Conservation (phyloP, 2,888 invertebrate genomes). For the Drosophila borborema region DNA sequence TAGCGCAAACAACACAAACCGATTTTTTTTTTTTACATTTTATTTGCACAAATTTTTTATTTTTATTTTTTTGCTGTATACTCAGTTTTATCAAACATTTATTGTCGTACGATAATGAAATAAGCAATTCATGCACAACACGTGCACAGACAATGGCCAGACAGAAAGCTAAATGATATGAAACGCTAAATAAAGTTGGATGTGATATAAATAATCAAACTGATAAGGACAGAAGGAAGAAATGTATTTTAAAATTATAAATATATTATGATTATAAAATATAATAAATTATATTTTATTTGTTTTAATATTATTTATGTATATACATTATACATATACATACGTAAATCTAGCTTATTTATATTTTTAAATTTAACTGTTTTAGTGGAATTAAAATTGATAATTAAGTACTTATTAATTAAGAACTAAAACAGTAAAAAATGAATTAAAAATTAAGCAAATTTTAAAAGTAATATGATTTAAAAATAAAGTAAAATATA, state of each 20-base stretch:
- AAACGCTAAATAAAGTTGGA: neutral
- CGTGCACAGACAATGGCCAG: slow-evolving; percentile 13
- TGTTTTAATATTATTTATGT: too few relatives aligned
- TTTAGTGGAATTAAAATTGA: too few relatives aligned
- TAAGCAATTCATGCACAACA: slow-evolving; percentile 22
- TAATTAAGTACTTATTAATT: too few relatives aligned
- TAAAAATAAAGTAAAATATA: too few relatives aligned
- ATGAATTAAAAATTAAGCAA: too few relatives aligned
- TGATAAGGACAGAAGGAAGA: too few relatives aligned
- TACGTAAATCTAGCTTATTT: too few relatives aligned
- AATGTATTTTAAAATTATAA: too few relatives aligned
- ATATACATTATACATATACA: too few relatives aligned
- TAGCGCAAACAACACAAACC: neutral
- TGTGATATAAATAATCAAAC: neutral
- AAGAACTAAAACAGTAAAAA: too few relatives aligned
- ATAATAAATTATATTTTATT: neutral
- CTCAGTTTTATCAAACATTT: slow-evolving; percentile 24
- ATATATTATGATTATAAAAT: neutral
- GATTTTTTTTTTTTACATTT: slow-evolving; percentile 12
- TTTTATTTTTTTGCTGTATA: neutral
- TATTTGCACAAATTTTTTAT: slow-evolving; percentile 13
- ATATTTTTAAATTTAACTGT: too few relatives aligned
- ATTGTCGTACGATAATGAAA: slow-evolving; percentile 23
- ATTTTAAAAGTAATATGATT: too few relatives aligned
- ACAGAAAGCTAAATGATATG: slow-evolving; percentile 6